Evolutionary conservation across 2,888 invertebrate genomes (phyloP), one percentile per base, ranked within the genome.

Genomic region (Meiosimyza platycephala): DNA sequence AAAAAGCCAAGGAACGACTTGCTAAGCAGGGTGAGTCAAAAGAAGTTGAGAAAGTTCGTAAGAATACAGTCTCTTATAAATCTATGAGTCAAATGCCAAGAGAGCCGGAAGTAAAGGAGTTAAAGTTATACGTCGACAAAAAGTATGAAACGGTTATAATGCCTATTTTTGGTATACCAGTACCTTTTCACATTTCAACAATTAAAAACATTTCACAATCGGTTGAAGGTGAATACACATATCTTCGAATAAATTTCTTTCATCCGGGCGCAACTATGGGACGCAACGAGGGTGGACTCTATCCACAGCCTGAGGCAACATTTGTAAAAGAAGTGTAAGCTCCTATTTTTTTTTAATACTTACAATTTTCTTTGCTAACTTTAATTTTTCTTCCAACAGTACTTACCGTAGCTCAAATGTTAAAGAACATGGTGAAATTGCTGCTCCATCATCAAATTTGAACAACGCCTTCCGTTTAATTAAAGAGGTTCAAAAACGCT

Each of bases 191-290:
- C 86, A 99, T 99, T 85, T 97, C 98, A 6, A 99, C 97, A 7
- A 96, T 99, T 71, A 99, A 99, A 90, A 99, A 99, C 86, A 98
- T 99, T 82, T 98, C 98, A 0, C 97, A 98, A 88, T 97, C 98
- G 0, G 96, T 99, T 15, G 99, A 99, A 88, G 85, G 99, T 6
- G 99, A 99, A 87, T 99, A 98, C 88, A 99, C 99, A 0, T 99
- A 99, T 88, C 92, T 99, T 79, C 93, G 95, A 85, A 95, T 99
- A 82, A 99, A 99, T 88, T 99, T 99, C 88, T 98, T 97, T 88
- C 98, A 98, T 88, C 99, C 99, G 50, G 99, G 99, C 22, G 95
- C 96, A 13, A 95, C 98, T 0, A 95, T 99, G 92, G 98, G 97
- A 0, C 91, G 95, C 75, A 95, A 95, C 81, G 98, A 98, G 85